A percentile compares a stretch with the other conserved stretches of the same genome.
These are phyloP conservation scores for Litoditis marina DNA, from an alignment of 2,888 invertebrate species.

Conservation along the genomic window DNA sequence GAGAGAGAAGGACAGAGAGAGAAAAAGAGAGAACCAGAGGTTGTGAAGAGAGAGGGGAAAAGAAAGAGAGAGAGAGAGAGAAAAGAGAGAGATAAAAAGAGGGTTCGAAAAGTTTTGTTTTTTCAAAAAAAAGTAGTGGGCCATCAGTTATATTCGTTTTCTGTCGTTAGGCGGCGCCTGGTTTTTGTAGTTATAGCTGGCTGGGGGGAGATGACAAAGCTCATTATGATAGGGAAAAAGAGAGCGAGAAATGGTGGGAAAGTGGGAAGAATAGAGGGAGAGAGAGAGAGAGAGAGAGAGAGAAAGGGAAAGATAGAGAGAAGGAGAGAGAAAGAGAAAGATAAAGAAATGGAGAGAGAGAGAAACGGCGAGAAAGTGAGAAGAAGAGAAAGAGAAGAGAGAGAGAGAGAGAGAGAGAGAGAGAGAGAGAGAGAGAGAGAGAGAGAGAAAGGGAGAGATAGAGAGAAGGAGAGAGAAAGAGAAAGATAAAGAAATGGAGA, in stretches of 20 bases:
- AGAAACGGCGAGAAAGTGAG: not conserved
- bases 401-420: not conserved
- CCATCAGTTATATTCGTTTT: too few species aligned
- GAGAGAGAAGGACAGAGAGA: not conserved
- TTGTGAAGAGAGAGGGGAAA: not conserved
- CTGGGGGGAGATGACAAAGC: too few species aligned
- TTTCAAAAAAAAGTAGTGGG: too few species aligned
- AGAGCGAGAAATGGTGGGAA: not conserved
- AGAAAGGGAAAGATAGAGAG: not conserved
- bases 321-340: not conserved
- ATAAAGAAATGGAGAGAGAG: not conserved
- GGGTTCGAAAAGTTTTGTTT: too few species aligned
- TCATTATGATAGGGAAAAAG: too few species aligned
- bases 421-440: not conserved
- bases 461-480: not conserved
- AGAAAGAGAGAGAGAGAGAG: not conserved
- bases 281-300: not conserved
- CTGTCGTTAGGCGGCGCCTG: too few species aligned
- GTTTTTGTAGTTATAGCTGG: too few species aligned
- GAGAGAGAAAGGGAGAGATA: not conserved
- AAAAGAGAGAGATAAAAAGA: too few species aligned
- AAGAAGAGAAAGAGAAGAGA: not conserved
- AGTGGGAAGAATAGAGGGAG: not conserved
- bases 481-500: not conserved
- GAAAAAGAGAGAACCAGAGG: not conserved